Evolutionary conservation across 64 coral and sea anemone genomes (phyloP), one percentile per base, ranked within the genome.

Genomic region (Dendronephthya gigantea): DNA sequence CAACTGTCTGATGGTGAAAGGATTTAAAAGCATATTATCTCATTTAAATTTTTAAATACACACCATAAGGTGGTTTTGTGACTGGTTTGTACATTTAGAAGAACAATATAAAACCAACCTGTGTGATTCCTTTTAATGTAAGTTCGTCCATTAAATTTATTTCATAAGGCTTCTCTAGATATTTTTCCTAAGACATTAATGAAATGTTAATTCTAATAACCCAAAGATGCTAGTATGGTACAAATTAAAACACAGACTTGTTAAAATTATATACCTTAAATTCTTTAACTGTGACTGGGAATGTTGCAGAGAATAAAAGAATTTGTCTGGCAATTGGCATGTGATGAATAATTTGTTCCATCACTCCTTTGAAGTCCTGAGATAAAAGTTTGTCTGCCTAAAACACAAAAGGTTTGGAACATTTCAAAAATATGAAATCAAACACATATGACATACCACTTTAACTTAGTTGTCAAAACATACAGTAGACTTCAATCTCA

Each of bases 101-200:
- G n/a, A n/a, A n/a, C n/a, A n/a, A n/a, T n/a, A n/a, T n/a, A n/a
- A n/a, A 66, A 66, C 58, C 58, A 79, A 96, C 94, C 94, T 97
- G 94, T 31, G 95, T 98, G 16, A 98, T 90, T 76, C 95, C 95
- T 56, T 93, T 91, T 68, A 98, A 87, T 4, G 95, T 98, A 52
- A 98, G 43, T 87, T 98, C 95, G 22, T 98, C 95, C 95, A 98
- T 98, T 65, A 98, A 87, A 84, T 98, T 98, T 45, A 98, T 98
- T 92, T 98, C 95, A 88, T 93, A 98, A 3, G 95, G 89, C 65
- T 98, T 98, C 16, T 85, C 50, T 41, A 98, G 83, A 70, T 98
- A 88, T 69, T 91, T 93, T 35, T 93, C 82, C 92, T 94, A 39
- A 31, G 40, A 52, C 83, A 17, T 41, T 50, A n/a, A 68, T 27